Percentiles rank a stretch among this genome's conserved stretches.
phyloP scores from a whole-genome alignment of 2,113 vertebrate genomes.

The Drymodes brunneopygia region DNA sequence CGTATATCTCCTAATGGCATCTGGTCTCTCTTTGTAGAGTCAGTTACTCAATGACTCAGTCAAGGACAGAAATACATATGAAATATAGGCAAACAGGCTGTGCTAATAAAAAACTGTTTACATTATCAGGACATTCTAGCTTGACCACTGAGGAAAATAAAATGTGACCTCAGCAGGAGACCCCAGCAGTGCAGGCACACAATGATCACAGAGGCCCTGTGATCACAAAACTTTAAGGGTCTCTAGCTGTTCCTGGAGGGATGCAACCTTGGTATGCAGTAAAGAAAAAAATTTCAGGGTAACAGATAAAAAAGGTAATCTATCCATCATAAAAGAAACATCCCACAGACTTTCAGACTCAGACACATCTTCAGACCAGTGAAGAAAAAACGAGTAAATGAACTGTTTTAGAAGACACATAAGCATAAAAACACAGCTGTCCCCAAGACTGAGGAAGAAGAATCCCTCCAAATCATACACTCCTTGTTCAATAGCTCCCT shows the following conservation, averaged over 20 bases:
- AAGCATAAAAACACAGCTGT: background rate
- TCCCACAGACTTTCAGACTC: background rate
- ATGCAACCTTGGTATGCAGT: background rate
- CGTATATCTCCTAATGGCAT: background rate
- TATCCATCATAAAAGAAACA: background rate
- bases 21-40: background rate
- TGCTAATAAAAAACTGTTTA: background rate
- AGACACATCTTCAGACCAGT: background rate
- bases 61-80: rapidly evolving
- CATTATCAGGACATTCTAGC: background rate
- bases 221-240: background rate
- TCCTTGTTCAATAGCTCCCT: background rate
- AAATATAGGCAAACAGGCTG: background rate
- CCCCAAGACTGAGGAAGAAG: background rate
- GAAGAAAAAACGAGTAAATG: background rate
- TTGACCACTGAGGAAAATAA: background rate
- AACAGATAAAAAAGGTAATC: background rate
- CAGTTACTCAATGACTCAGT: background rate
- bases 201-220: background rate
- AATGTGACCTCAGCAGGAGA: rapidly evolving
- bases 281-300: background rate
- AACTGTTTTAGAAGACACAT: background rate
- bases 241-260: background rate
- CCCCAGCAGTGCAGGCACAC: background rate
- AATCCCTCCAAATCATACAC: background rate